Base-by-base conservation (phyloP, 2,888 invertebrate species). In the Euplexia lucipara region DNA sequence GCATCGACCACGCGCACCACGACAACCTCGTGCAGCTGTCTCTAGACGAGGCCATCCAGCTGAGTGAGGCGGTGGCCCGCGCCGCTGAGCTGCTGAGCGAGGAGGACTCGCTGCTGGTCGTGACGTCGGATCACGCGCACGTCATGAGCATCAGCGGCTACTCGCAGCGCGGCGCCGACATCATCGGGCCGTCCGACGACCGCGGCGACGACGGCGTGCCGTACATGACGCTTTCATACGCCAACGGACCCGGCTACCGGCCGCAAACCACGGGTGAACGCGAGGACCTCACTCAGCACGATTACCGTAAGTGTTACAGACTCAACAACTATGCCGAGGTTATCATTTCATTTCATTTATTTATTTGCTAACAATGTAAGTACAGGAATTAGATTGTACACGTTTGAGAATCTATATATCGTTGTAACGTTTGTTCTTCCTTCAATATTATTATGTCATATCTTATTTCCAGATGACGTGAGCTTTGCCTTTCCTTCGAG, bases 121-220 rank as follows among this genome's bases (percentile, higher is more conserved):
- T 97, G 32, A 97, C 97, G 0, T 95, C 97, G 0, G 98, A 98
- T 91, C 98, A 98, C 87, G 96, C 97, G 0, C 98, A 98, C 88
- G 96, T 96, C 0, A 96, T 98, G 96, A 93, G 96, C 30, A 91
- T 96, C 74, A 96, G 95, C 56, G 98, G 98, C 0, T 98, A 98
- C 88, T 95, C 97, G 10, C 90, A 89, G 20, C 95, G 97, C 53
- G 93, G 94, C 18, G 83, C 86, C 45, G 88, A 91, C 75, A 89
- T 95, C 60, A 84, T 92, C 35, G 95, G 94, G 0, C 80, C 93
- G 0, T 88, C 90, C 0, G 93, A 91, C 62, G 90, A 90, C 20
- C 87, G 90, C 35, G 95, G 91, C 34, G 92, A 87, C 16, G 96
- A 96, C 71, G 90, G 88, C 39, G 80, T 96, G 58, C 96, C 96